These are phyloP conservation scores for Hyppa rectilinea DNA, from an alignment of 2,888 invertebrate genomes.

Conservation along the genomic window DNA sequence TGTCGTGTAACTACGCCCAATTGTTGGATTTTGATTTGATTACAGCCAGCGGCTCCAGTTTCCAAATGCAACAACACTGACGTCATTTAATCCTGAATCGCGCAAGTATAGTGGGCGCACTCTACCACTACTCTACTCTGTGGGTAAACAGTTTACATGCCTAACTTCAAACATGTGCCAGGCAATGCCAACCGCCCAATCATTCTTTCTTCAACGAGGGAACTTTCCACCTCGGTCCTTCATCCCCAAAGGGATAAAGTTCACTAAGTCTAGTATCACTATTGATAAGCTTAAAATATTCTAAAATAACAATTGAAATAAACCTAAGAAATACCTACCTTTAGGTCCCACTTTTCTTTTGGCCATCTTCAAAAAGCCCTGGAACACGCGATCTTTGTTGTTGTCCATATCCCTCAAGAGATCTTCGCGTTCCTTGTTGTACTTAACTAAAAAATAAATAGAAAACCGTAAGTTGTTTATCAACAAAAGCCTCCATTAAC, in stretches of 20 bases:
- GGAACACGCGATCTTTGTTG: neutral
- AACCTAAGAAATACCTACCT: neutral
- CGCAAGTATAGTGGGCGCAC: no score
- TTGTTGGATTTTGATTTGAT: no score
- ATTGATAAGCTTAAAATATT: neutral
- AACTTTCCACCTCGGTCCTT: neutral
- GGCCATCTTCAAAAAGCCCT: neutral
- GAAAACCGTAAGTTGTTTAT: neutral
- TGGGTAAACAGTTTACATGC: neutral
- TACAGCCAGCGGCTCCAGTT: neutral
- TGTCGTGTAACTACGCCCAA: no score
- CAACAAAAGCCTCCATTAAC: neutral
- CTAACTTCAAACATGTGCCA: neutral
- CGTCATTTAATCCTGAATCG: neutral
- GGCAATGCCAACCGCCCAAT: neutral
- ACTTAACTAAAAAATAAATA: slow-evolving; percentile 5
- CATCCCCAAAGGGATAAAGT: neutral
- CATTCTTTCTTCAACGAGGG: neutral
- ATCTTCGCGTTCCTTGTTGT: neutral
- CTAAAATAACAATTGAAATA: neutral
- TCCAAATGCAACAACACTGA: neutral
- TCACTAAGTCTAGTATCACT: neutral
- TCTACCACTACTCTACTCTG: no score
- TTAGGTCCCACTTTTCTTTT: neutral
- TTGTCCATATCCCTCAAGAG: neutral